phyloP scores from a whole-genome alignment of 2,888 invertebrate genomes.

The Epinotia bilunana region DNA sequence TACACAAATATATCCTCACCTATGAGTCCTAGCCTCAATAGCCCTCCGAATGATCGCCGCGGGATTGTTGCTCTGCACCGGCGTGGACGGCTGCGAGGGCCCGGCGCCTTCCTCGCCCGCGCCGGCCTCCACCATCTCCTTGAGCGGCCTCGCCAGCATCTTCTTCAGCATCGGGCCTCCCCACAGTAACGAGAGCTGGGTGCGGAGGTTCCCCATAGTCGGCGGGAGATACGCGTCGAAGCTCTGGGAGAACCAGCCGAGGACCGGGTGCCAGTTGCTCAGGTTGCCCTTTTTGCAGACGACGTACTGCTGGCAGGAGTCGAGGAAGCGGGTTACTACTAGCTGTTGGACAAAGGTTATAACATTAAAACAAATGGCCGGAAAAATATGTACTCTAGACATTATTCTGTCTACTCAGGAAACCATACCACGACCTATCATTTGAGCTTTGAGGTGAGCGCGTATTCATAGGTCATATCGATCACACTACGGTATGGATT shows the following conservation, averaged over 20 bases:
- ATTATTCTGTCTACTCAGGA: no score
- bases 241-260: conserved; percentile 96
- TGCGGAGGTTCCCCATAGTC: conserved; percentile 87
- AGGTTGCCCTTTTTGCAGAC: conserved; percentile 95
- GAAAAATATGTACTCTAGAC: not conserved
- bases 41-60: conserved; percentile 79
- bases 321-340: conserved; percentile 93
- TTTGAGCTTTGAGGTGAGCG: no score
- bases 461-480: no score
- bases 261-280: conserved; percentile 98
- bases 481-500: no score
- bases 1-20: no score
- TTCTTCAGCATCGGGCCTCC: conserved; percentile 76
- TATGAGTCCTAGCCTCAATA: conserved; percentile 81
- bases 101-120: conserved; percentile 78
- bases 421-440: no score
- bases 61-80: conserved; percentile 73
- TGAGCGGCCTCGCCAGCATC: conserved; percentile 72
- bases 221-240: conserved; percentile 88
- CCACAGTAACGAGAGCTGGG: conserved; percentile 90
- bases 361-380: not conserved
- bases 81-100: conserved; percentile 82
- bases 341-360: conserved; percentile 80
- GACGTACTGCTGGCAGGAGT: conserved; percentile 96
- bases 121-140: conserved; percentile 83